Base-by-base conservation (phyloP, 2,888 invertebrate species). In the Drosophila rubida region DNA sequence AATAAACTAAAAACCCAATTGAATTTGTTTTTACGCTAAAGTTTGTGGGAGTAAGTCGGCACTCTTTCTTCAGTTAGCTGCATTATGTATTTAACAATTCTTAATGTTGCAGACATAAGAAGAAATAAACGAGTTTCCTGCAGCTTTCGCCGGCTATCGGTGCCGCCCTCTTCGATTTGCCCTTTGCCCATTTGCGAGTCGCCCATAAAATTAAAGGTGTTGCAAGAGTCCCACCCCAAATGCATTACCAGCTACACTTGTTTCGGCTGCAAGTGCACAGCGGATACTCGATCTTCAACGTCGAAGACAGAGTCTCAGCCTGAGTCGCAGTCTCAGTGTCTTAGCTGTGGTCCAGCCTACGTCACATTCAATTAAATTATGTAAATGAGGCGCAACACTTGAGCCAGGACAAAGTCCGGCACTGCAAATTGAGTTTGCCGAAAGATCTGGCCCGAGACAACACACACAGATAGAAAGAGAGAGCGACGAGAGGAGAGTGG, bases 341-440 rank as follows among this genome's bases (percentile, higher is more conserved):
- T 54, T 39, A 3, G 19, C 44, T 14, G 19, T 2, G 19, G 59
- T 11, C 51, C 72, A 55, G 55, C 74, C 77, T 69, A 80, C 87
- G 70, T 83, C 75, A 80, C 88, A 89, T 90, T 89, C 90, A 89
- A 89, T 89, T 89, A 89, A 89, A 88, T 89, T 90, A 89, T 89
- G 88, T 74, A 89, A 89, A 89, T 89, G 77, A 85, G 73, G 78
- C 75, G 77, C 81, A 79, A 79, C 86, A 79, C 82, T 80, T 53
- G 66, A 74, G 68, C 64, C 64, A 49, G 61, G 50, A 66, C 68
- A 44, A 75, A 58, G 63, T 58, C 35, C 45, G 22, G 27, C 19
- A 66, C 63, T 25, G 72, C 59, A 75, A 80, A 76, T 81, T 84
- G 71, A 67, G 53, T 74, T 78, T 69, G 59, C 54, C 70, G 63